A percentile compares a stretch with the other conserved stretches of the same genome.
Conservation (phyloP, 2,797 vertebrate species). For the Sandelia bainsii region DNA sequence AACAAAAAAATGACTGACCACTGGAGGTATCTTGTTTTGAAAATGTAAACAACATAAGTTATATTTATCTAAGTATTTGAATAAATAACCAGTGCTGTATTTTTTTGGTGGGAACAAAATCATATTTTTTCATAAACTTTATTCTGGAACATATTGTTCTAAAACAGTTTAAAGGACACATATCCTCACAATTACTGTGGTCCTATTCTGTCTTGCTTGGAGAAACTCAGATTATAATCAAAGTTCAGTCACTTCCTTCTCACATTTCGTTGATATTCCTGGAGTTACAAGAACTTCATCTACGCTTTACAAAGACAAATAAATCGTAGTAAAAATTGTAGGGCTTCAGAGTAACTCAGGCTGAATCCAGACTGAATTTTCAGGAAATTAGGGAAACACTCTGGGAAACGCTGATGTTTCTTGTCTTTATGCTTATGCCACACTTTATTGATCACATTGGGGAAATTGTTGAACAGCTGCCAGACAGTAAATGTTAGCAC, state of each 20-base stretch:
- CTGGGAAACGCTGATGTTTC: constrained; percentile 38
- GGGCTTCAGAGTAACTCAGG: constrained; percentile 38
- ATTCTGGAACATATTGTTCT: not conserved
- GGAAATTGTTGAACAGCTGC: too few relatives aligned
- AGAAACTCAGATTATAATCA: constrained; percentile 22
- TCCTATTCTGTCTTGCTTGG: constrained; percentile 8
- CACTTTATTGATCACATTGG: too few relatives aligned
- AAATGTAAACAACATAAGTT: not conserved
- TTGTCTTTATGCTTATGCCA: constrained; percentile 32
- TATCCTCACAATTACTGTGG: constrained; percentile 20
- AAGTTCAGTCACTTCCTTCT: constrained; percentile 9
- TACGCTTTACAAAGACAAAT: constrained; percentile 46
- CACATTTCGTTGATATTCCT: constrained; percentile 24
- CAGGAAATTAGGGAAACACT: constrained; percentile 66
- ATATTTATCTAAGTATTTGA: too few relatives aligned
- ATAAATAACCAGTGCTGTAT: too few relatives aligned
- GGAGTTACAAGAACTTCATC: constrained; percentile 32
- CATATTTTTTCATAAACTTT: not conserved
- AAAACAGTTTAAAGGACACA: not conserved
- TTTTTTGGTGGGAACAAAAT: not conserved
- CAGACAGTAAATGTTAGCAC: too few relatives aligned
- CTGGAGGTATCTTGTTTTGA: not conserved
- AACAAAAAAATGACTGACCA: not conserved
- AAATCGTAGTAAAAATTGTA: too few relatives aligned
- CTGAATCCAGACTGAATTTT: constrained; percentile 42